phyloP scores from a whole-genome alignment of 2,113 vertebrate genomes.

The Apodemus sylvaticus region DNA sequence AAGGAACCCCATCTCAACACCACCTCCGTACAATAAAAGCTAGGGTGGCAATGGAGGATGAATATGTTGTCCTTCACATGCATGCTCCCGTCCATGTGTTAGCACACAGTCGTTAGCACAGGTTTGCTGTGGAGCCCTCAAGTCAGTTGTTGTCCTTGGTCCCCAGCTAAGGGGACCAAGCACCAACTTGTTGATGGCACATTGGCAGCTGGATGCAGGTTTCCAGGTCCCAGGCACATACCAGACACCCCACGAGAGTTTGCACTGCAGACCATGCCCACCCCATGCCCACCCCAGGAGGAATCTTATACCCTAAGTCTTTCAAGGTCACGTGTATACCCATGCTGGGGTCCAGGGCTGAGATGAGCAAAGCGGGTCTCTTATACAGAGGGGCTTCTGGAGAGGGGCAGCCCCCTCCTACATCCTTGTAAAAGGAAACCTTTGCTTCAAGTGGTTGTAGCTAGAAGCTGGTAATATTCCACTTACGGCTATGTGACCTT shows the following conservation, averaged over 20 bases:
- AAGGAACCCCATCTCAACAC: not conserved
- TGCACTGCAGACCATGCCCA: accelerated
- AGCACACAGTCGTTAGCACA: not conserved
- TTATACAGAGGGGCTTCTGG: not conserved
- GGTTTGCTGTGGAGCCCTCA: not conserved
- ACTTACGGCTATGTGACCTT: not conserved
- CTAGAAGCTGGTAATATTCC: accelerated
- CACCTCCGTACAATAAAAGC: not conserved
- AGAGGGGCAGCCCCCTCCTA: accelerated
- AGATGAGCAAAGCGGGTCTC: not conserved
- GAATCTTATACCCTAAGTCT: not conserved
- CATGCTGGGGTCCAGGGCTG: not conserved
- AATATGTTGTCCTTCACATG: not conserved
- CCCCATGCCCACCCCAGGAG: not conserved
- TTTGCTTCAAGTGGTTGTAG: not conserved
- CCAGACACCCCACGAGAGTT: accelerated
- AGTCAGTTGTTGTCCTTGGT: not conserved
- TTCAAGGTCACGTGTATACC: not conserved
- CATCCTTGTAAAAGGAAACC: not conserved
- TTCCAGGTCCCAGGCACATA: not conserved
- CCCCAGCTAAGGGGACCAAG: not conserved
- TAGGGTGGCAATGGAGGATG: not conserved
- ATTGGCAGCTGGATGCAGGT: not conserved
- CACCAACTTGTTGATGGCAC: not conserved
- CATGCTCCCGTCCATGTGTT: no score